Conservation (phyloP, 2,113 vertebrate genomes). For the Barbus barbus region DNA sequence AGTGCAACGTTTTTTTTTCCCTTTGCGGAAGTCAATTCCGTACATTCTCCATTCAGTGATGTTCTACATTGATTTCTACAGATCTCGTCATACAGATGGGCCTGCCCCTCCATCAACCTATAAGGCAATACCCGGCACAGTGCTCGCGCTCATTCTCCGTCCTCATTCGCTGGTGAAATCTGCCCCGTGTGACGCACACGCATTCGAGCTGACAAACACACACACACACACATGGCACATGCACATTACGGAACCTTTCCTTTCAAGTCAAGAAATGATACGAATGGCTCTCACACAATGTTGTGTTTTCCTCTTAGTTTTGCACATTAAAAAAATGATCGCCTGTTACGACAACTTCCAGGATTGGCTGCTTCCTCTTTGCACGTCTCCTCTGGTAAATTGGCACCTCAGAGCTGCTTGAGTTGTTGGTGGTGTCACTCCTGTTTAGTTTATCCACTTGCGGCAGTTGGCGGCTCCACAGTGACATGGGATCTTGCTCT, state of each 20-base stretch:
- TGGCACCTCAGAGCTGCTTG: slow-evolving; percentile 66
- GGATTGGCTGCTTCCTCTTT: background rate
- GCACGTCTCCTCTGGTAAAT: slow-evolving; percentile 69
- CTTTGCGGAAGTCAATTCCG: slow-evolving; percentile 97
- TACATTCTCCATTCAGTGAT: slow-evolving; percentile 99
- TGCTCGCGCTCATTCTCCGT: slow-evolving; percentile 73
- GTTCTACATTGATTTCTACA: slow-evolving; percentile 87
- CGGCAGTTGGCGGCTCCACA: slow-evolving; percentile 96
- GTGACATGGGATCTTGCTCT: slow-evolving; percentile 94
- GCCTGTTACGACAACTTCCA: background rate
- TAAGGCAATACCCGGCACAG: slow-evolving; percentile 96
- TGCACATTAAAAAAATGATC: slow-evolving; percentile 32
- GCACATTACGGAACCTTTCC: slow-evolving; percentile 47
- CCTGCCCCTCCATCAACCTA: slow-evolving; percentile 88
- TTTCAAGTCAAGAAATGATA: slow-evolving; percentile 47
- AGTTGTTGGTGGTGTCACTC: slow-evolving; percentile 51
- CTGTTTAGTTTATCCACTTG: slow-evolving; percentile 95
- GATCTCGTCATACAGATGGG: slow-evolving; percentile 83
- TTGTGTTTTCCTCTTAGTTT: slow-evolving; percentile 55
- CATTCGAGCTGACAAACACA: slow-evolving; percentile 54
- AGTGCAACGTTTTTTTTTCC: slow-evolving; percentile 99
- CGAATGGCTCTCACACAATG: slow-evolving; percentile 54
- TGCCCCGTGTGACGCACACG: slow-evolving; percentile 70
- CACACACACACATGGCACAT: slow-evolving; percentile 73
- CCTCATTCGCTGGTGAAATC: slow-evolving; percentile 96